A percentile compares a stretch with the other conserved stretches of the same genome.
These are phyloP conservation scores for Talpa occidentalis DNA, from an alignment of 2,113 vertebrate genomes.

Conservation along the genomic window DNA sequence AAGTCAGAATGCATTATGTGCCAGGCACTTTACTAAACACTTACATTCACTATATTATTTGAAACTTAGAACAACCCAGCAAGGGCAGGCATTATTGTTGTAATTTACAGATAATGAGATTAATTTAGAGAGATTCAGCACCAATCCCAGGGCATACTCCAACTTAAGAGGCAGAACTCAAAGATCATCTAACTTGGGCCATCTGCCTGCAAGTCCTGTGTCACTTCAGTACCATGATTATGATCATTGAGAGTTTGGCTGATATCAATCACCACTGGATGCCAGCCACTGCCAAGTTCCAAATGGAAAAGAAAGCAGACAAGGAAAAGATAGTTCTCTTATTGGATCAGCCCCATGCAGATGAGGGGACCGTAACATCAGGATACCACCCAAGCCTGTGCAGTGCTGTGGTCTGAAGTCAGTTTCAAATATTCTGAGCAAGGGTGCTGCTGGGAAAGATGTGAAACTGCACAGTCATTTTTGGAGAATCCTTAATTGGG, in stretches of 20 bases:
- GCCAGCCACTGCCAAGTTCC: neutral
- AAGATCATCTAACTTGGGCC: neutral
- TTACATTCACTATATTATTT: neutral
- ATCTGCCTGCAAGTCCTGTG: neutral
- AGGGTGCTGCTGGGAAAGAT: too few species aligned
- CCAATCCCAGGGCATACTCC: neutral
- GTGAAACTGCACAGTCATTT: too few species aligned
- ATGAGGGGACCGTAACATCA: too few species aligned
- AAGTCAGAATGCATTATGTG: neutral
- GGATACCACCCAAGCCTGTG: too few species aligned
- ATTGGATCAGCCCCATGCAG: too few species aligned
- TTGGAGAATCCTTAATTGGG: too few species aligned
- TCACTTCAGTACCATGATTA: neutral
- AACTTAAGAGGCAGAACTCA: neutral
- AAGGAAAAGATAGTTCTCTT: neutral
- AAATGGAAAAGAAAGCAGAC: neutral
- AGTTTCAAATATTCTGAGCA: too few species aligned
- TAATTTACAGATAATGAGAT: neutral
- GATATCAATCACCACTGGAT: neutral
- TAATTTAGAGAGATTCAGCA: neutral
- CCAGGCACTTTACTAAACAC: neutral
- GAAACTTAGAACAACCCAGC: neutral
- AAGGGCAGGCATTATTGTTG: neutral
- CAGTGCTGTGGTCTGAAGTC: too few species aligned
- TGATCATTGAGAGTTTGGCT: too few species aligned